A percentile compares a stretch with the other conserved stretches of the same genome.
Conservation (phyloP, 2,888 invertebrate species). For the Capitulum mitella region DNA sequence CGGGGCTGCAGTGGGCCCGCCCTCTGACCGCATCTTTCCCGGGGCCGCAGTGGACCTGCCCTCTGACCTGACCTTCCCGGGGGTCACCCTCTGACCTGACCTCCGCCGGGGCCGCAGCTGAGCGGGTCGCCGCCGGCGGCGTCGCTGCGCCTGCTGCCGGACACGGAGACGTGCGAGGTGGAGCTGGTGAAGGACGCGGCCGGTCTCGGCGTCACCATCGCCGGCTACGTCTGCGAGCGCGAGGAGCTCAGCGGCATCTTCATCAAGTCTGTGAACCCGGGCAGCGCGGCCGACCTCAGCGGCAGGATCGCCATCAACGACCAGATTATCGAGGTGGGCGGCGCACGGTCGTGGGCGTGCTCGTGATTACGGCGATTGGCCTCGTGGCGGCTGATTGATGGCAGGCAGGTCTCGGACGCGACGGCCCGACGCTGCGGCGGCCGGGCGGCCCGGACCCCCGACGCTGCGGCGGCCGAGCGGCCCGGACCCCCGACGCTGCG, state of each 20-base stretch:
- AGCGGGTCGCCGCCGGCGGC: neutral
- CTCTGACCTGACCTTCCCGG: no score
- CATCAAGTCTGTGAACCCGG: conserved; percentile 93
- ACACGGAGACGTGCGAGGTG: conserved; percentile 89
- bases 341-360: no score
- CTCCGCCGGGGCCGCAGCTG: neutral
- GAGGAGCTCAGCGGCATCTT: conserved; percentile 98
- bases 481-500: no score
- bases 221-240: conserved; percentile 95
- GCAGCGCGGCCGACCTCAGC: conserved; percentile 90
- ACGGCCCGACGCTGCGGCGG: no score
- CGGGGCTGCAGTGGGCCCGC: no score
- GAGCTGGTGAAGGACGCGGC: conserved; percentile 88
- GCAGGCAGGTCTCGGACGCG: no score
- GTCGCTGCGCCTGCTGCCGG: conserved; percentile 46
- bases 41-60: no score
- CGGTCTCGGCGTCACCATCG: conserved; percentile 90
- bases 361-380: no score
- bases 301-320: conserved; percentile 93
- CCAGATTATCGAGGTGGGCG: conserved; percentile 79
- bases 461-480: no score
- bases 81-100: neutral
- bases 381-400: no score
- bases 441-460: no score
- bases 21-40: no score